These are phyloP conservation scores for Chiridota heheva DNA, from an alignment of 35 echinoderm and acorn worm species.

Conservation along the genomic window DNA sequence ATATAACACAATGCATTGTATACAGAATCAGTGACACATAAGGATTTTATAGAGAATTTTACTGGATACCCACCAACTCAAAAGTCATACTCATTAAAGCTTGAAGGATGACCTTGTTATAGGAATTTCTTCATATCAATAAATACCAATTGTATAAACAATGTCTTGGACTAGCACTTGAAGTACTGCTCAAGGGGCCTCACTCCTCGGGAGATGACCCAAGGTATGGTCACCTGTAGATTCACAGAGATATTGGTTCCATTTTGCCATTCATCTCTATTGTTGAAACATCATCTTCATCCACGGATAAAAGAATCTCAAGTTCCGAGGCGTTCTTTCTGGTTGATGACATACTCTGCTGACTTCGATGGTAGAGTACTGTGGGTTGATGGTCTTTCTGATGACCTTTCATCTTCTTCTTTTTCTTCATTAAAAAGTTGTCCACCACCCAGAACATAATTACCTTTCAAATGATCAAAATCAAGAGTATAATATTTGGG, in stretches of 20 bases:
- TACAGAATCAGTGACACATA: too few species aligned
- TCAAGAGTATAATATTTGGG: neutral
- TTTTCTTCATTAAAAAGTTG: conserved; percentile 93
- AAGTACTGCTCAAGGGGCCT: too few species aligned
- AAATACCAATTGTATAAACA: too few species aligned
- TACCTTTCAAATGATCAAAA: conserved; percentile 51
- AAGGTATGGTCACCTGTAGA: too few species aligned
- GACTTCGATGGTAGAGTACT: conserved; percentile 58
- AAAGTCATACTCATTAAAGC: too few species aligned
- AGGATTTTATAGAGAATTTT: too few species aligned
- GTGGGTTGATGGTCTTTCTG: neutral
- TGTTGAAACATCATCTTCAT: conserved; percentile 84
- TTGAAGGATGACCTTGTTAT: too few species aligned
- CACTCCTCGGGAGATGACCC: too few species aligned
- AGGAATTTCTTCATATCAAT: too few species aligned
- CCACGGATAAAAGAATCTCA: conserved; percentile 70
- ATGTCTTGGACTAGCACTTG: too few species aligned
- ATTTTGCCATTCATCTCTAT: conserved; percentile 42
- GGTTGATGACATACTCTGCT: conserved; percentile 33
- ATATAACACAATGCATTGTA: too few species aligned
- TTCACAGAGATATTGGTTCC: conserved; percentile 36
- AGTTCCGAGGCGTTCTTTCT: conserved; percentile 62
- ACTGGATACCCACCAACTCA: too few species aligned
- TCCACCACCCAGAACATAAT: conserved; percentile 99
- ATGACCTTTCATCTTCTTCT: conserved; percentile 53